Evolutionary conservation across 2,113 vertebrate genomes (phyloP).

Genomic region (Pollachius pollachius): DNA sequence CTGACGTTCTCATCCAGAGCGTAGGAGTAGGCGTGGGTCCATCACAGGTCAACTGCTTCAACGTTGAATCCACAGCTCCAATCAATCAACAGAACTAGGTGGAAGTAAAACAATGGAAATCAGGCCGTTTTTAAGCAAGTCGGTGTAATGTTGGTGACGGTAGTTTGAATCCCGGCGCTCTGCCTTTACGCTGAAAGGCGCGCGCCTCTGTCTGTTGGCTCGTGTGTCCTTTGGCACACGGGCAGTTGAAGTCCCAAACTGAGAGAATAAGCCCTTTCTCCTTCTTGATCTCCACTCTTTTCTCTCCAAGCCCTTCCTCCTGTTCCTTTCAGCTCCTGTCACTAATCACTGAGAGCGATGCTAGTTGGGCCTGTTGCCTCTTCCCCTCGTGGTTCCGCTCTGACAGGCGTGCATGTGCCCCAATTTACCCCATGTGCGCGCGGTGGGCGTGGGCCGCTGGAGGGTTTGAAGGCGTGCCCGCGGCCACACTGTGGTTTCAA

Average conservation of each 20-base stretch:
- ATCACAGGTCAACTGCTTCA: too few species aligned
- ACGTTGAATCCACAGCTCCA: too few species aligned
- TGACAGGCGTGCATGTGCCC: slow-evolving; percentile 48
- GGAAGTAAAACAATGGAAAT: too few species aligned
- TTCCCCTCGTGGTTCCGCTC: slow-evolving; percentile 29
- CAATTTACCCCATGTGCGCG: slow-evolving; percentile 31
- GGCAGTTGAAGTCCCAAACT: neutral
- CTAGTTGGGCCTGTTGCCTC: slow-evolving; percentile 19
- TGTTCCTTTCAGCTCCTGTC: slow-evolving; percentile 20
- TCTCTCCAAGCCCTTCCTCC: slow-evolving; percentile 27
- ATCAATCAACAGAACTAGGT: too few species aligned
- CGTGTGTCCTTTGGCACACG: neutral
- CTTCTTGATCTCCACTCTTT: slow-evolving; percentile 14
- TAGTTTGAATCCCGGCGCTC: neutral
- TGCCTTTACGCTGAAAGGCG: neutral
- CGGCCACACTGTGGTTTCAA: slow-evolving; percentile 53
- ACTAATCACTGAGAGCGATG: neutral
- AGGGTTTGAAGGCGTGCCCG: slow-evolving; percentile 65
- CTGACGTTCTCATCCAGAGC: too few species aligned
- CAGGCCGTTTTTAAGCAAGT: neutral
- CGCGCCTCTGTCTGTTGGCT: neutral
- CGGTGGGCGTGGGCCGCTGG: slow-evolving; percentile 9
- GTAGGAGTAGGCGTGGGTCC: too few species aligned
- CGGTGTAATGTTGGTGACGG: neutral
- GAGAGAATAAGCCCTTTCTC: neutral